phyloP scores from a whole-genome alignment of 2,113 vertebrate genomes.

The Peromyscus californicus region DNA sequence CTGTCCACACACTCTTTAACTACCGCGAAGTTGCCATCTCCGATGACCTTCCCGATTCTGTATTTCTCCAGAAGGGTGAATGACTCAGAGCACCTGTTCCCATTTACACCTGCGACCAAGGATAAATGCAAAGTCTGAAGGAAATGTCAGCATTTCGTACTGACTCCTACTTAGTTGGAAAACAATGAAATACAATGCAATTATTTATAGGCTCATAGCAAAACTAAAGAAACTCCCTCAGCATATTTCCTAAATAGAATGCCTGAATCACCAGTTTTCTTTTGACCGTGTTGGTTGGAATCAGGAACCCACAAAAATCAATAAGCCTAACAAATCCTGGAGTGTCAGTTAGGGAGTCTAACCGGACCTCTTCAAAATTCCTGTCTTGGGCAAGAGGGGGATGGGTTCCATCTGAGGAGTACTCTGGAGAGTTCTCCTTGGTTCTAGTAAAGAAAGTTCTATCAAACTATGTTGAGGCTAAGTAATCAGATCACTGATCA shows the following conservation, averaged over 20 bases:
- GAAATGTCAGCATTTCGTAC: slow-evolving; percentile 43
- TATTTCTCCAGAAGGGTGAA: slow-evolving; percentile 95
- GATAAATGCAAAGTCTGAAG: slow-evolving; percentile 50
- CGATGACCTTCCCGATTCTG: slow-evolving; percentile 97
- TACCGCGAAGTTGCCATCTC: slow-evolving; percentile 98
- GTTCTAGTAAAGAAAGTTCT: slow-evolving; percentile 35
- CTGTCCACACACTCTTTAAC: slow-evolving; percentile 97
- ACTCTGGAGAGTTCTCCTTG: neutral
- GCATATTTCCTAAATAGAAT: slow-evolving; percentile 36
- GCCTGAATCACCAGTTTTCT: neutral
- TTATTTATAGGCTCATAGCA: slow-evolving; percentile 51
- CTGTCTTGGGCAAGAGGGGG: neutral
- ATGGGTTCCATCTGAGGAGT: neutral
- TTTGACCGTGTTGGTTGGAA: slow-evolving; percentile 48
- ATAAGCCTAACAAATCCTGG: slow-evolving; percentile 50
- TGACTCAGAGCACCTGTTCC: slow-evolving; percentile 90
- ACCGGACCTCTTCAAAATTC: slow-evolving; percentile 21
- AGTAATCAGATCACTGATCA: neutral
- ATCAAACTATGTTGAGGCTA: neutral
- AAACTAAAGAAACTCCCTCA: slow-evolving; percentile 34
- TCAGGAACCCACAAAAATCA: slow-evolving; percentile 50
- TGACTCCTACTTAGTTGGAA: neutral
- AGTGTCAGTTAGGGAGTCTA: neutral
- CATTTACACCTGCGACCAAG: slow-evolving; percentile 90
- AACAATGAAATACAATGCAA: neutral